Percentiles rank a stretch among this genome's conserved stretches.
Evolutionary conservation across 2,113 vertebrate genomes (phyloP).

Genomic region (Chamaea fasciata): DNA sequence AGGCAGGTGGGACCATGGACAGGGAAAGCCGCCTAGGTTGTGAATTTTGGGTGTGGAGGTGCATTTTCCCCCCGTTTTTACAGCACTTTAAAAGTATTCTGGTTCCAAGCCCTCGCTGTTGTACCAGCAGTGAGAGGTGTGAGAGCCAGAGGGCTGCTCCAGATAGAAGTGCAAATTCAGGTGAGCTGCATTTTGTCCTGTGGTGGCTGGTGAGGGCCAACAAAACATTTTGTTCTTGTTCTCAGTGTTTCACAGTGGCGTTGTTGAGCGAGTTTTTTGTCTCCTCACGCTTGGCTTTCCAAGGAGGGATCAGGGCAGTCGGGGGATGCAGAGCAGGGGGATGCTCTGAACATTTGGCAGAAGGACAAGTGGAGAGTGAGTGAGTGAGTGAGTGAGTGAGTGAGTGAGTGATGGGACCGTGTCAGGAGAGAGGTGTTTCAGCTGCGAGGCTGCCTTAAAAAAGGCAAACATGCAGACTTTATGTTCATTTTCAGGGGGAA

Average conservation of each 20-base stretch:
- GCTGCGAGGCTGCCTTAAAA: not conserved
- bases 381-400: not conserved
- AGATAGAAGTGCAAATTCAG: not conserved
- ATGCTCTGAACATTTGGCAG: not conserved
- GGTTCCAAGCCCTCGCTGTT: not conserved
- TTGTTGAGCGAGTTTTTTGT: not conserved
- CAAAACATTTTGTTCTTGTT: not conserved
- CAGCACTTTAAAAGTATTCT: not conserved
- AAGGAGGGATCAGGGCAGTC: fast-evolving
- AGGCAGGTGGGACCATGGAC: conserved; percentile 1
- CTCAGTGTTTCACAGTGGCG: fast-evolving
- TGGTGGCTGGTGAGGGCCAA: not conserved
- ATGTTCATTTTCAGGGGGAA: fast-evolving
- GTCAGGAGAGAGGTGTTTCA: not conserved
- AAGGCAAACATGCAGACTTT: not conserved
- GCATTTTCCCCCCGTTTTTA: not conserved
- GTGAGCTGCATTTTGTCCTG: not conserved
- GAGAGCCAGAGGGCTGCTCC: not conserved
- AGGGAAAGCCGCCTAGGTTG: not conserved
- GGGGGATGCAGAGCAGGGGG: not conserved
- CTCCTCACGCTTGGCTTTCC: not conserved
- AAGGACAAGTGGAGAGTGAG: fast-evolving
- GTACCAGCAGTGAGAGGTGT: not conserved
- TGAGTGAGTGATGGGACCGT: not conserved
- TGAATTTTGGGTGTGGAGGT: not conserved